Base-by-base conservation (phyloP, 2,797 vertebrate species). In the Gymnopithys bicolor region DNA sequence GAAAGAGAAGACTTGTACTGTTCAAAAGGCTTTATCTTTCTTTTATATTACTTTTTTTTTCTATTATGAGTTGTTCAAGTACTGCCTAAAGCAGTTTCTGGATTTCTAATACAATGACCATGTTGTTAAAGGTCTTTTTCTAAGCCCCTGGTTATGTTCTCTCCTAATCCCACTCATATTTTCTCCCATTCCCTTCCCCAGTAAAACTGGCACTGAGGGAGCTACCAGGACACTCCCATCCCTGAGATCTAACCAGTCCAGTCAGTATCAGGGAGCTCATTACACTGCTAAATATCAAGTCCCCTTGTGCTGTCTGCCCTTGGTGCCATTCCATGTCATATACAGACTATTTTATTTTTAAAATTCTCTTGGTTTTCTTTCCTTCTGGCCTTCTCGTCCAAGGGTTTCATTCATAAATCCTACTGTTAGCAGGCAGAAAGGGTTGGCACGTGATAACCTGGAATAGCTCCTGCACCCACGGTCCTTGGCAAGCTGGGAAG, bases 21-120 rank as follows among this genome's bases (percentile, higher is more conserved):
- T 75, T 95, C 66, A 83, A 75, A 89, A 91, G 46, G 14, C 45
- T 93, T 90, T 87, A 19, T 86, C 67, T 74, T 83, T 84, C 41
- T 91, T 82, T 84, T 58, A n/a, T 67, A 49, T 75, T 70, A 46
- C 39, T 68, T 87, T 78, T 87, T 37, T 83, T 71, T 67, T 81
- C 32, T 88, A 41, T 81, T 86, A 75, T 5, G 58, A 24, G 32
- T 80, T 89, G 32, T 87, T 77, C 49, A 91, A 83, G 27, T 70
- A 55, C 32, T 70, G 71, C 75, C 78, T 85, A 45, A 85, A 92
- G 74, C 52, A 87, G 15, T 8, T 77, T 89, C 78, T 73, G 66
- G 52, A 70, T 92, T 84, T 93, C 35, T 49, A 77, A 89, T 80
- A 51, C 37, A 93, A 93, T 53, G 76, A 37, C 45, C 15, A 7